Evolutionary conservation across 2,888 invertebrate species (phyloP).

Genomic region (Caenorhabditis uteleia): DNA sequence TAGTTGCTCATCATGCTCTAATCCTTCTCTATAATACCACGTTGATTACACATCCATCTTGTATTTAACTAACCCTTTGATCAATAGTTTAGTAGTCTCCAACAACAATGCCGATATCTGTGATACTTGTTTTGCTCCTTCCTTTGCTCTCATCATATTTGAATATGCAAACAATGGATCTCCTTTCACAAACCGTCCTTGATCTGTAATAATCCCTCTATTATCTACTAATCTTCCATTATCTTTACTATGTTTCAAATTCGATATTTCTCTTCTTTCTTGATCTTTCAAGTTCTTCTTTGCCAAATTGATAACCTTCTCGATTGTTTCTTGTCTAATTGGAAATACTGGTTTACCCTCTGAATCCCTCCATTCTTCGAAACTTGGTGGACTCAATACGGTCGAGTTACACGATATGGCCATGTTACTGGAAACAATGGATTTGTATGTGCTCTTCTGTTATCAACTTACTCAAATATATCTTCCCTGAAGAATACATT

Average conservation of each 20-base stretch:
- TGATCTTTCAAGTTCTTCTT: slow-evolving; percentile 61
- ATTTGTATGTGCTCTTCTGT: too few relatives aligned
- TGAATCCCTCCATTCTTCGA: slow-evolving; percentile 63
- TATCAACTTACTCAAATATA: slow-evolving; percentile 54
- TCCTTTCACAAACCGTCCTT: slow-evolving; percentile 55
- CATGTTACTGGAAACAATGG: slow-evolving; percentile 60
- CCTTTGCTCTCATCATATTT: slow-evolving; percentile 61
- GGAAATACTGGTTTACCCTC: slow-evolving; percentile 62
- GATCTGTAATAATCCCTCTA: slow-evolving; percentile 54
- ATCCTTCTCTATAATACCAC: slow-evolving; percentile 49
- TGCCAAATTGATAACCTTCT: slow-evolving; percentile 63
- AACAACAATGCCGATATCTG: slow-evolving; percentile 64
- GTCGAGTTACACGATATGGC: slow-evolving; percentile 65
- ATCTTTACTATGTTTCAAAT: slow-evolving; percentile 57
- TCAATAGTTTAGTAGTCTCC: slow-evolving; percentile 65
- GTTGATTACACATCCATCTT: too few relatives aligned
- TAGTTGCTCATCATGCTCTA: slow-evolving; percentile 59
- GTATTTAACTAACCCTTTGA: slow-evolving; percentile 51
- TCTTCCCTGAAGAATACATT: slow-evolving; percentile 58
- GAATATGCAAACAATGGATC: slow-evolving; percentile 66
- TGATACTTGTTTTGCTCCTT: slow-evolving; percentile 58
- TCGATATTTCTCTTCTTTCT: slow-evolving; percentile 55
- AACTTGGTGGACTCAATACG: slow-evolving; percentile 45
- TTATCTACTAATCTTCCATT: background rate
- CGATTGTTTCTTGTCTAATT: slow-evolving; percentile 64